Evolutionary conservation across 2,797 vertebrate species (phyloP), one percentile per base, ranked within the genome.

Genomic region (Notamacropus eugenii): DNA sequence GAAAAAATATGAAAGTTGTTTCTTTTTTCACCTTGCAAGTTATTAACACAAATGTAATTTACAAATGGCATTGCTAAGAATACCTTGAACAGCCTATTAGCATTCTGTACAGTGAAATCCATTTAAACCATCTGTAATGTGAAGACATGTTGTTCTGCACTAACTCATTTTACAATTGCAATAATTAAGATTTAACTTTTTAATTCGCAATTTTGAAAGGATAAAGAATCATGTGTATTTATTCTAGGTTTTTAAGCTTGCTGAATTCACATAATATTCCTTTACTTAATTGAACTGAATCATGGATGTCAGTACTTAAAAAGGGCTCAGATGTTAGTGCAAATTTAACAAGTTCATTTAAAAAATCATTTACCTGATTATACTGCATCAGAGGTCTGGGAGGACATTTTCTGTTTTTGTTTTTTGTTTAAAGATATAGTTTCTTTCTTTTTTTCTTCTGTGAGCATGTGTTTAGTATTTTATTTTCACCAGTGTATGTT

Each of bases 131-230:
- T 40, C 74, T 90, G 16, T 87, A 5, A 0, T 10, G 3, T 14
- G 9, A 40, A 95, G 31, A 34, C 13, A 94, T 46, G 34, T 58
- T 28, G 27, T 5, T 92, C 4, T 22, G 19, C 24, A 57, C 5
- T 74, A 46, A 95, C 1, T 54, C 40, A 90, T 92, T 93, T 97
- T 92, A 62, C 95, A 95, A 96, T 54, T 56, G 0, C 46, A 46
- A 93, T 95, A 95, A 96, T 96, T 90, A 95, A 94, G 1, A 95
- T 95, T 96, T 93, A 28, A 94, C 0, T 5, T n/a, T 54, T 54
- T 28, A 34, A 34, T 55, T 93, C 90, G 0, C 13, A 95, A 91
- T 57, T n/a, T 56, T 92, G 40, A 58, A 92, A 87, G 14, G 1
- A 62, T 62, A 59, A 93, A 46, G 93, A 24, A 95, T 94, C 59